Base-by-base conservation (phyloP, 2,113 vertebrate species). In the Hippocampus guttulatus region DNA sequence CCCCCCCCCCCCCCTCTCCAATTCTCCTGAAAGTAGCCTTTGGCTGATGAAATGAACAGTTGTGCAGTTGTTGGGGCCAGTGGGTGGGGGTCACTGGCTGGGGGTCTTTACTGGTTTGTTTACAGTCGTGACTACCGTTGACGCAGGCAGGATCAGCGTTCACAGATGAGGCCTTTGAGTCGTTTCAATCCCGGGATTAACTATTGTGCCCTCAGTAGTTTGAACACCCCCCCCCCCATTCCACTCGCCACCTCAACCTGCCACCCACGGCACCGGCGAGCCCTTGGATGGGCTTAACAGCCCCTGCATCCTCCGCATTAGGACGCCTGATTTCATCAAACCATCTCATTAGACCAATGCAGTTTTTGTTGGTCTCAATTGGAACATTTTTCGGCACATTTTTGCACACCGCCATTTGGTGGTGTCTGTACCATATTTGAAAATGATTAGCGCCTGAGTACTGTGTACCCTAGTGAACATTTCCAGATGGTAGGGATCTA, bases 151-250 rank as follows among this genome's bases (percentile, higher is more conserved):
- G 85, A 87, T 87, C 81, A 85, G 75, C 77, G 83, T 75, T 60
- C 75, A 54, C 71, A 65, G 75, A 84, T 75, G 68, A 47, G 52
- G 67, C 74, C 82, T 81, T 75, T 77, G 70, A 82, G 78, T 87
- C 81, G 85, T 15, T 87, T 89, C 84, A 60, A 76, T 69, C 79
- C 4, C 10, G 68, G 80, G 88, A 88, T 90, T 88, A 88, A 71
- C 81, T 67, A 78, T 85, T 81, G 81, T 84, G 74, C 30, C 25
- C 8, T 0, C 10, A 41, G 33, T 57, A 68, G 61, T 47, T 67
- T 25, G 8, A 73, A 70, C 58, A 41, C 69, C 66, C 38, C 21
- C 1, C 33, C 21, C 68, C 69, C 60, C 23, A 66, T 49, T 70
- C 6, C 27, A 23, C 69, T 69, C 76, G 15, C 1, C 16, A 23